Conservation (phyloP, 1,140 invertebrate genomes). For the Drosophila kanapiae region DNA sequence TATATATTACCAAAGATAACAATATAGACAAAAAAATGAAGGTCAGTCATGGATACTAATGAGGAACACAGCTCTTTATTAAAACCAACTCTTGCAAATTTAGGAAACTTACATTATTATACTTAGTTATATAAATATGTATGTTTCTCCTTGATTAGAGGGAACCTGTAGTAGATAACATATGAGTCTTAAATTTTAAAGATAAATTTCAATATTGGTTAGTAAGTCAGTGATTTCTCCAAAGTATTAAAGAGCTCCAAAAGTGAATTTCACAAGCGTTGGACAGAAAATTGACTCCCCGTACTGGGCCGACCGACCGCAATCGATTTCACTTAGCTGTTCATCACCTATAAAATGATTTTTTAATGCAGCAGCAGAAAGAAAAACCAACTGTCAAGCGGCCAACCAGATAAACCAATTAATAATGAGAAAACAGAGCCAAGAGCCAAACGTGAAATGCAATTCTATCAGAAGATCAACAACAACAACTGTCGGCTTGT, state of each 20-base stretch:
- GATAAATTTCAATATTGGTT: too few relatives aligned
- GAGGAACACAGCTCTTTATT: too few relatives aligned
- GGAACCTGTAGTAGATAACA: too few relatives aligned
- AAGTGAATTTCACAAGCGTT: not conserved
- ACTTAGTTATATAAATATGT: too few relatives aligned
- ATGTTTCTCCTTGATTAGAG: too few relatives aligned
- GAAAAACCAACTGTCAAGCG: constrained; percentile 43
- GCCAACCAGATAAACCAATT: constrained; percentile 56
- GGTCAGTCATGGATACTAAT: not conserved
- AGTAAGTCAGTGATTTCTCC: too few relatives aligned
- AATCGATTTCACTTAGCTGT: constrained; percentile 51
- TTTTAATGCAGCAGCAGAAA: constrained; percentile 35
- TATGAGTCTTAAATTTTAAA: too few relatives aligned
- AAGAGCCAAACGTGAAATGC: constrained; percentile 53
- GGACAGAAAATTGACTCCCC: constrained; percentile 7
- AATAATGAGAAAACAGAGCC: constrained; percentile 62
- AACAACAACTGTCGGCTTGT: constrained; percentile 35
- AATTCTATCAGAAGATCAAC: constrained; percentile 54
- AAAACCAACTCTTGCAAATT: too few relatives aligned
- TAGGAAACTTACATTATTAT: too few relatives aligned
- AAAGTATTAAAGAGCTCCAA: not conserved
- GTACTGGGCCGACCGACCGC: constrained; percentile 20
- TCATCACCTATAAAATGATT: constrained; percentile 46
- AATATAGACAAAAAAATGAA: not conserved
- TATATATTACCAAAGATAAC: not conserved